These are phyloP conservation scores for Drosophila multiciliata DNA, from an alignment of 2,888 invertebrate species.

Conservation along the genomic window DNA sequence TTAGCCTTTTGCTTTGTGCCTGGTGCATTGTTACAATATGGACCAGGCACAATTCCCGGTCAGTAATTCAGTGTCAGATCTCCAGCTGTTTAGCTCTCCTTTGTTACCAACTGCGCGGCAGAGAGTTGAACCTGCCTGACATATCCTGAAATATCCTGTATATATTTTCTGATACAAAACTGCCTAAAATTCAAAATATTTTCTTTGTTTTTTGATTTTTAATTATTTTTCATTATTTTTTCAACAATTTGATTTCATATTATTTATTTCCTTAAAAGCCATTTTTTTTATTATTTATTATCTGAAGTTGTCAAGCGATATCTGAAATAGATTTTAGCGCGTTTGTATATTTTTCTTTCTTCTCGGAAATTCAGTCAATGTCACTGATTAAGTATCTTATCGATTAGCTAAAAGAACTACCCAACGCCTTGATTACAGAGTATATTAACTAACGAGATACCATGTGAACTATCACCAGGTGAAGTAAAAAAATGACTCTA, in stretches of 20 bases:
- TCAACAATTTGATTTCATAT: no score
- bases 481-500: slow-evolving; percentile 24
- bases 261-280: not conserved
- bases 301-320: not conserved
- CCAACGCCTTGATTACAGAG: not conserved
- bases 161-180: not conserved
- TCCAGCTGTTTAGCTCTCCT: slow-evolving; percentile 11
- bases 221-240: not conserved
- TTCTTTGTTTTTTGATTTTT: not conserved
- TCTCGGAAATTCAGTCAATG: not conserved
- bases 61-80: slow-evolving; percentile 14
- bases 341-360: not conserved
- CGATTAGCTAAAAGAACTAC: not conserved
- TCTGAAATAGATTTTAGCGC: not conserved
- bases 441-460: slow-evolving; percentile 14
- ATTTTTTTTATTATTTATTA: not conserved
- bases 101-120: not conserved
- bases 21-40: slow-evolving; percentile 20
- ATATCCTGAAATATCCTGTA: not conserved
- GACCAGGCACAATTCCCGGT: slow-evolving; percentile 14
- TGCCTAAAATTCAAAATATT: not conserved
- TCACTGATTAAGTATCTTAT: not conserved
- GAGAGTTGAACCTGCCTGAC: not conserved
- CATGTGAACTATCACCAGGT: not conserved
- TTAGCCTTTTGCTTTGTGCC: not conserved